These are phyloP conservation scores for Dicrurus megarhynchus DNA, from an alignment of 2,113 vertebrate species.

Conservation along the genomic window DNA sequence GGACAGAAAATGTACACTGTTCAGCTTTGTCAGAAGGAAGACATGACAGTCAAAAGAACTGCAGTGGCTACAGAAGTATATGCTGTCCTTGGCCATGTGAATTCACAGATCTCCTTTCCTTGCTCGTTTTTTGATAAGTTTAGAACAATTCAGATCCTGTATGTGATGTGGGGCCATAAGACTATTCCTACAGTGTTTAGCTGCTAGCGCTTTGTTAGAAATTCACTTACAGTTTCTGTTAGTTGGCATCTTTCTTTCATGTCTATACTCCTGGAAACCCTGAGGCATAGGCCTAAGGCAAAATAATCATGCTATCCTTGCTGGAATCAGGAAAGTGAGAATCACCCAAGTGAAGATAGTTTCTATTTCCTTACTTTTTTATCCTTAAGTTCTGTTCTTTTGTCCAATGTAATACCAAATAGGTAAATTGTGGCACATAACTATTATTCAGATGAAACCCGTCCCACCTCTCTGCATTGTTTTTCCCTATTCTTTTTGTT, in stretches of 20 bases:
- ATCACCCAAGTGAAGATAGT: background rate
- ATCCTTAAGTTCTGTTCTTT: background rate
- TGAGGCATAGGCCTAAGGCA: background rate
- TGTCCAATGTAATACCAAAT: background rate
- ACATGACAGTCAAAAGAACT: background rate
- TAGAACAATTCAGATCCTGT: background rate
- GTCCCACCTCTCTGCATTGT: background rate
- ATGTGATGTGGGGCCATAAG: background rate
- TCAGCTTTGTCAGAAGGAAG: background rate
- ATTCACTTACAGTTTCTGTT: background rate
- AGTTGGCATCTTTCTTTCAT: background rate
- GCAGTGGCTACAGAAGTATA: background rate
- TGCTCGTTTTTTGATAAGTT: background rate
- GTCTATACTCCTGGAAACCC: background rate
- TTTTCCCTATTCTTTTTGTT: background rate
- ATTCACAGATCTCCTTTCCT: background rate
- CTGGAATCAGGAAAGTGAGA: background rate
- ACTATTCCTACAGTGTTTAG: background rate
- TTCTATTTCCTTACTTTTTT: background rate
- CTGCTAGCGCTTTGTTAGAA: background rate
- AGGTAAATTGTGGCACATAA: background rate
- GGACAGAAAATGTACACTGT: background rate
- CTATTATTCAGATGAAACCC: fast-evolving
- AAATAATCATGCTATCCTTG: background rate
- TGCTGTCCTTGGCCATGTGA: background rate